Base-by-base conservation (phyloP, 2,797 vertebrate genomes). In the Chelon labrosus region DNA sequence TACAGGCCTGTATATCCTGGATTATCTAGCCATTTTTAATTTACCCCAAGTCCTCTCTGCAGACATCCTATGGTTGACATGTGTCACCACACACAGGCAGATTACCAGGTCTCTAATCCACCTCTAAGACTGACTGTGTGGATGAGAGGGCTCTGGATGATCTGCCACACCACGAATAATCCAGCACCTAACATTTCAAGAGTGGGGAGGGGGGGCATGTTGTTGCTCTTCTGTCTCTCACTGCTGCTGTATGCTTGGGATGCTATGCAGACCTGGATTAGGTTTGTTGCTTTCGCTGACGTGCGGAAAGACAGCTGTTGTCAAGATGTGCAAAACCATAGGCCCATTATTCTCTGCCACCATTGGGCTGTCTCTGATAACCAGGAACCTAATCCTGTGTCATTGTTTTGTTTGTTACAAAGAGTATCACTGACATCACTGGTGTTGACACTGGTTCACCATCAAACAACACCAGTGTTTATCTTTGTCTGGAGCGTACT, bases 51-150 rank as follows among this genome's bases (percentile, higher is more conserved):
- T 79, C 74, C 70, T 82, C 60, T 84, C 82, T 70, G 72, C 73
- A 82, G 87, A 85, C 83, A 83, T 85, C 63, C 79, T 62, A 46
- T 87, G 74, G 86, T 82, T 90, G 89, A 91, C 88, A 91, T 85
- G 89, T 91, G 93, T 91, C 92, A 89, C 83, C 79, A 67, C 77
- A 86, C 73, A 75, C 83, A 89, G 83, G 78, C 89, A 91, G 92
- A 94, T 94, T 93, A 93, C 59, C 73, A 59, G 71, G 73, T 65
- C 80, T 84, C 69, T 94, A 93, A 95, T 93, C 93, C 90, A 90
- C 79, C 86, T 81, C 79, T 50, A 53, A 70, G 73, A 80, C 70
- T 68, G 66, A 60, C 69, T 73, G 52, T 80, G 65, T 84, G 82
- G 85, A 79, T 80, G 84, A 80, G 76, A 85, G 85, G 84, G 68